Evolutionary conservation across 1,140 invertebrate genomes (phyloP).

Genomic region (Eubasilissa regina): DNA sequence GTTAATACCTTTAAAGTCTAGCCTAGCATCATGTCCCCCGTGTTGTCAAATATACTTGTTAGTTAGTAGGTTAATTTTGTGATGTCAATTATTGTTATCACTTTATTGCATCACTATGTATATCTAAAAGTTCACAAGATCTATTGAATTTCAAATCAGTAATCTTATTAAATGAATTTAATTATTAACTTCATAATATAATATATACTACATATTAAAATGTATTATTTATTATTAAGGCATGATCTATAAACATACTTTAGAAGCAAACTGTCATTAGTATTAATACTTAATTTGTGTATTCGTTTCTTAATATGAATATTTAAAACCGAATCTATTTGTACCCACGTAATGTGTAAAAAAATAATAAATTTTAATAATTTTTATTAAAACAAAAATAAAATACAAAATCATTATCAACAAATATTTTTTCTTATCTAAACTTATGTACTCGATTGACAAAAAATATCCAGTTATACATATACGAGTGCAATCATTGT

Average conservation of each 20-base stretch:
- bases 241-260: conserved; percentile 10
- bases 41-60: too few species aligned
- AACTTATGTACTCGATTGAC: neutral
- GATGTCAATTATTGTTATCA: too few species aligned
- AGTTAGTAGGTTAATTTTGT: too few species aligned
- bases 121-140: too few species aligned
- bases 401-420: neutral
- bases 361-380: conserved; percentile 32
- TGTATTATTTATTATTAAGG: conserved; percentile 17
- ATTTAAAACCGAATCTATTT: conserved; percentile 30
- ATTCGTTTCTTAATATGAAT: conserved; percentile 3
- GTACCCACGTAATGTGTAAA: conserved; percentile 5
- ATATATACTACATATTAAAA: neutral
- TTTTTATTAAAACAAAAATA: conserved; percentile 30
- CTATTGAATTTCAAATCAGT: too few species aligned
- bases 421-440: conserved; percentile 17
- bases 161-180: neutral
- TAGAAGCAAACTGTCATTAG: neutral
- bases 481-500: neutral
- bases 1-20: too few species aligned
- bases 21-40: too few species aligned
- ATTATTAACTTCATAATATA: neutral
- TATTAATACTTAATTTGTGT: conserved; percentile 31
- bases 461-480: neutral
- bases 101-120: too few species aligned